phyloP scores from a whole-genome alignment of 2,888 invertebrate species.

The Neoitamus cyanurus region DNA sequence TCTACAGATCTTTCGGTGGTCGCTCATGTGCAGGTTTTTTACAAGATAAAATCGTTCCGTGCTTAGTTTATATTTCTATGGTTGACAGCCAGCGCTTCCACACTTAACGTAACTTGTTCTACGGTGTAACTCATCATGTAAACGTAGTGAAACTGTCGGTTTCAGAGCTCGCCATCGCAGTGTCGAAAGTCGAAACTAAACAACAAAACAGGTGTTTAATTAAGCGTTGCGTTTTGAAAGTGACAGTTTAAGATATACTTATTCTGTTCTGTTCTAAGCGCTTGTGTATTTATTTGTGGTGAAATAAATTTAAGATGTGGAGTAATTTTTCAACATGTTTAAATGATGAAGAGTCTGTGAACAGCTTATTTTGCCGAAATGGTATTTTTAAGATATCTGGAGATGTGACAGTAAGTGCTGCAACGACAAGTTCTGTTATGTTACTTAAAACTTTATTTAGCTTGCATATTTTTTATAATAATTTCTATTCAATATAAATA shows the following conservation, averaged over 20 bases:
- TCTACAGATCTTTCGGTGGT: no score
- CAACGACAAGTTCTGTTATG: not conserved
- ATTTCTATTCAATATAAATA: not conserved
- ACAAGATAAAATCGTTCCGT: no score
- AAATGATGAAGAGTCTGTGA: constrained; percentile 62
- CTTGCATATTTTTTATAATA: not conserved
- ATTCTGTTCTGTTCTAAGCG: not conserved
- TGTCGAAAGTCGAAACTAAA: no score
- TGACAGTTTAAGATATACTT: not conserved
- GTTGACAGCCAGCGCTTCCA: no score
- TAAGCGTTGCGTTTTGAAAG: not conserved
- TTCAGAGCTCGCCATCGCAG: no score
- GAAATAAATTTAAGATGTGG: constrained; percentile 64
- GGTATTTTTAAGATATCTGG: constrained; percentile 63
- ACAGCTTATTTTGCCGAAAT: constrained; percentile 62
- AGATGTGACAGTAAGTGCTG: constrained; percentile 58
- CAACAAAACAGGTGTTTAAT: not conserved
- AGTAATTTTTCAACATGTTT: constrained; percentile 61
- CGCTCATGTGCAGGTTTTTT: no score
- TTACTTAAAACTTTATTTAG: not conserved
- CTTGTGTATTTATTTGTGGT: not conserved
- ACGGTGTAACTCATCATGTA: no score
- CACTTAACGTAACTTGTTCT: no score
- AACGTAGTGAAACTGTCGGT: no score
- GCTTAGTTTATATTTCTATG: no score